These are phyloP conservation scores for Cenopis cana DNA, from an alignment of 2,888 invertebrate species.

Conservation along the genomic window DNA sequence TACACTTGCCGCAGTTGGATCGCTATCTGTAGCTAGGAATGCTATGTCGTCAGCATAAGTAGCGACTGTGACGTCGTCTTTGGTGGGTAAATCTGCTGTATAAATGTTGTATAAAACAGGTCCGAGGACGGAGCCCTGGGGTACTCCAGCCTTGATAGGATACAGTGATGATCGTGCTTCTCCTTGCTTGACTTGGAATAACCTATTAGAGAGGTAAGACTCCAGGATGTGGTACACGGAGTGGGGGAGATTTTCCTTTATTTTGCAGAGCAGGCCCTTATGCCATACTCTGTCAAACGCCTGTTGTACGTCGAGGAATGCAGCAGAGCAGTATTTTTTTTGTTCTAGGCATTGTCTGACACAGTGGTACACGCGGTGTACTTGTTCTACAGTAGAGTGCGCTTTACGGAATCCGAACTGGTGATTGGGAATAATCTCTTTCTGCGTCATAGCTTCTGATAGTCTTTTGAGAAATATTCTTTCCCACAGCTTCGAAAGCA, in stretches of 20 bases:
- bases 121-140: no score
- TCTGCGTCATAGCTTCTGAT: not conserved
- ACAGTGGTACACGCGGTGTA: slow-evolving; percentile 25
- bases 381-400: slow-evolving; percentile 29
- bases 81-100: not conserved
- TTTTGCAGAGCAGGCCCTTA: slow-evolving; percentile 31
- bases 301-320: slow-evolving; percentile 36
- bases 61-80: no score
- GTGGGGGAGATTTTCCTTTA: slow-evolving; percentile 26
- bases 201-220: slow-evolving; percentile 10
- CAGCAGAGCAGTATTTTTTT: slow-evolving; percentile 34
- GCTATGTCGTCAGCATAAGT: no score
- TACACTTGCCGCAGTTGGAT: no score
- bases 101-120: no score
- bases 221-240: slow-evolving; percentile 4
- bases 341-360: slow-evolving; percentile 12
- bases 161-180: no score
- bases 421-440: slow-evolving; percentile 44
- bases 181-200: not conserved
- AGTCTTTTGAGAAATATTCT: no score
- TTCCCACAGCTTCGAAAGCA: no score
- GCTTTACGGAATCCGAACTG: slow-evolving; percentile 33
- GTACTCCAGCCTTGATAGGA: no score
- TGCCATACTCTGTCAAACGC: slow-evolving; percentile 43
- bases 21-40: no score